These are phyloP conservation scores for Blastobasis adustella DNA, from an alignment of 2,888 invertebrate species.

Conservation along the genomic window DNA sequence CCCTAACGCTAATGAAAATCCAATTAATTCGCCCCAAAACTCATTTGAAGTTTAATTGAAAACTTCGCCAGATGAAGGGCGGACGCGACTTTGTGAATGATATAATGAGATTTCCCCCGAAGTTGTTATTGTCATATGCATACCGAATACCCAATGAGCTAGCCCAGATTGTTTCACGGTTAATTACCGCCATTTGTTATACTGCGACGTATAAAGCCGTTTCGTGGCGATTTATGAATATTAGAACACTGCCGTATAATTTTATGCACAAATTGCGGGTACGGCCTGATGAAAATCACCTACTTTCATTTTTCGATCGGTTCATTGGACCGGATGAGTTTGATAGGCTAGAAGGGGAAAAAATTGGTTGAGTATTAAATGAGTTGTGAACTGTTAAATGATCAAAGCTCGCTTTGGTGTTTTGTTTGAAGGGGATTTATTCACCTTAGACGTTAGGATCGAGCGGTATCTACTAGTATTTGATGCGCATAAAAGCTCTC, in stretches of 20 bases:
- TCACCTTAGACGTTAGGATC: no score
- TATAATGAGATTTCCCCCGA: conserved; percentile 64
- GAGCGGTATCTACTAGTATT: no score
- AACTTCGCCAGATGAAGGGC: conserved; percentile 54
- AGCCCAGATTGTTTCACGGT: conserved; percentile 45
- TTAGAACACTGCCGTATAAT: conserved; percentile 29
- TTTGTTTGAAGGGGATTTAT: no score
- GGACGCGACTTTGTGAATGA: conserved; percentile 53
- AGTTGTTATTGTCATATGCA: conserved; percentile 67
- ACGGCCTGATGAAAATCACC: conserved; percentile 14
- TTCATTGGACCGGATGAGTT: conserved; percentile 46
- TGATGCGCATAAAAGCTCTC: no score
- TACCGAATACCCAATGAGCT: conserved; percentile 57
- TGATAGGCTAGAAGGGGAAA: conserved; percentile 47
- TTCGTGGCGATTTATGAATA: conserved; percentile 41
- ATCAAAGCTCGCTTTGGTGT: conserved; percentile 36
- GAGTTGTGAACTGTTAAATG: conserved; percentile 48
- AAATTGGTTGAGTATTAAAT: conserved; percentile 47
- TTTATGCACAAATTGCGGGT: conserved; percentile 22
- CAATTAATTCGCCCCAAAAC: conserved; percentile 70
- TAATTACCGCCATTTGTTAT: conserved; percentile 49
- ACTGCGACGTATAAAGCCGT: conserved; percentile 22
- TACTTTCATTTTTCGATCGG: conserved; percentile 38
- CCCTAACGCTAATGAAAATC: conserved; percentile 71
- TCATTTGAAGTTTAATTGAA: conserved; percentile 74